Percentiles rank a stretch among this genome's conserved stretches.
Evolutionary conservation across 1,140 invertebrate genomes (phyloP).

Genomic region (Neuroterus valhalla): DNA sequence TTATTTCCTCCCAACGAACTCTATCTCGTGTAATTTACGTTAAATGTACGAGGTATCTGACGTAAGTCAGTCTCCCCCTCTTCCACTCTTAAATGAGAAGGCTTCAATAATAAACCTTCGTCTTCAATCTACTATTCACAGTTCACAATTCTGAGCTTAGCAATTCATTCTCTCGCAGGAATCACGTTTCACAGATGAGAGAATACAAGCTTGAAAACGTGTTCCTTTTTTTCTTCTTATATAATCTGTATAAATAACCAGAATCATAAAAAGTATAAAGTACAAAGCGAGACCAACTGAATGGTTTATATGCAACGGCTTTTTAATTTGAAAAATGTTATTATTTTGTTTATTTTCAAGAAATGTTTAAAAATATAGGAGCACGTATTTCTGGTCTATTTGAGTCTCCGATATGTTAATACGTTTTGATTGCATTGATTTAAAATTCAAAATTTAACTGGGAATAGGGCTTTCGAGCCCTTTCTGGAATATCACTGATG

Average conservation of each 20-base stretch:
- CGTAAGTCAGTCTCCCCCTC: background rate
- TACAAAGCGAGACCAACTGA: too few species aligned
- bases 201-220: constrained; percentile 1
- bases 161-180: constrained; percentile 9
- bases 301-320: too few species aligned
- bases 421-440: too few species aligned
- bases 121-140: background rate
- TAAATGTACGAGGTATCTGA: background rate
- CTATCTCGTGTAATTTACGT: constrained; percentile 21
- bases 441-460: too few species aligned
- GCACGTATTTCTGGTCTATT: too few species aligned
- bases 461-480: too few species aligned
- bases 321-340: too few species aligned
- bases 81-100: constrained; percentile 7
- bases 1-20: constrained; percentile 10
- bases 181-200: constrained; percentile 13
- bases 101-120: background rate
- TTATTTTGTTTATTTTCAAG: too few species aligned
- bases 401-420: too few species aligned
- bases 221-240: background rate
- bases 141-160: constrained; percentile 11
- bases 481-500: too few species aligned
- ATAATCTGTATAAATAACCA: background rate
- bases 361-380: too few species aligned
- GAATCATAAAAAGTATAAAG: constrained; percentile 7